Evolutionary conservation across 2,113 vertebrate species (phyloP).

Genomic region (Notarius quadriscutis): DNA sequence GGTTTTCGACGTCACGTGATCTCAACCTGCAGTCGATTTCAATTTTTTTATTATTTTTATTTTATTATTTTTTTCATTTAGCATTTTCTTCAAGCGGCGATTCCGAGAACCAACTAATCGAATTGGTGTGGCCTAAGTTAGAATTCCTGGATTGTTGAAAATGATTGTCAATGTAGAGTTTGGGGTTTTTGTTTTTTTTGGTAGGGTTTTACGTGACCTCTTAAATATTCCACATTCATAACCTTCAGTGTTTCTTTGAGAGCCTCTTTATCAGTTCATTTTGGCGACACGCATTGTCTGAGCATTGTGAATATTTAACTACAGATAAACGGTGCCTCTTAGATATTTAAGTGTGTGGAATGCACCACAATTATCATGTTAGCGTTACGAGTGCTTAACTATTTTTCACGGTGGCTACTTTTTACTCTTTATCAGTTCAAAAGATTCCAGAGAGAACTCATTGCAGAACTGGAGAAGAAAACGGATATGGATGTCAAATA

Average conservation of each 20-base stretch:
- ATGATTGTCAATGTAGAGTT: neutral
- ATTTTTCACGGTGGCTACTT: neutral
- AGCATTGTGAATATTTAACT: constrained; percentile 62
- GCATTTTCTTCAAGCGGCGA: no score
- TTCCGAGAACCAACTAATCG: no score
- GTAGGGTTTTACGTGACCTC: neutral
- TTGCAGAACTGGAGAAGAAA: constrained; percentile 92
- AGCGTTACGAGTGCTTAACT: constrained; percentile 13
- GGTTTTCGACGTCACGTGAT: no score
- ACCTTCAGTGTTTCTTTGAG: neutral
- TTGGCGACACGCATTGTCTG: neutral
- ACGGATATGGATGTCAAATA: constrained; percentile 96
- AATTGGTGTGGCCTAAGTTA: neutral
- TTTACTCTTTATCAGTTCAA: constrained; percentile 78
- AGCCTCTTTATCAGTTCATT: constrained; percentile 23
- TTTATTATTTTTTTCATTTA: no score
- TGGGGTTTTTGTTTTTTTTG: neutral
- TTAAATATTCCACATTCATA: neutral
- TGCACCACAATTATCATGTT: neutral
- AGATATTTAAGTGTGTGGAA: constrained; percentile 30
- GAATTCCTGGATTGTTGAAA: neutral
- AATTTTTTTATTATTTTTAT: no score
- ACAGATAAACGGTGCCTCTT: constrained; percentile 50
- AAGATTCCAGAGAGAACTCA: constrained; percentile 89
- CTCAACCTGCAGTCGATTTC: no score